Evolutionary conservation across 2,888 invertebrate species (phyloP).

Genomic region (Tupiocoris notatus): DNA sequence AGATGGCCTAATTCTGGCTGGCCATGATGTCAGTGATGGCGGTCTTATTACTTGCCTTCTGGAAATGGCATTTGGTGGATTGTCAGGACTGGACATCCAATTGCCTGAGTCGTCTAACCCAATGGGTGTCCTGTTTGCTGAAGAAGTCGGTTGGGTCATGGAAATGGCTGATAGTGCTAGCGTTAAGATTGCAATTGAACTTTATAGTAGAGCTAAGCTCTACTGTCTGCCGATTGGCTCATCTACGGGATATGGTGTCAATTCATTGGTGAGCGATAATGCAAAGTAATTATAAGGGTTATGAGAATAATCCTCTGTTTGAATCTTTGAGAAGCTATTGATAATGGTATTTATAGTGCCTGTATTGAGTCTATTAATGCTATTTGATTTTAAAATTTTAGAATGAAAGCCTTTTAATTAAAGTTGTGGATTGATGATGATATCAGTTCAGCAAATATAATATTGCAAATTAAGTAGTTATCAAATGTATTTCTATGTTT

Average conservation of each 20-base stretch:
- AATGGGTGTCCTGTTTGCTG: slow-evolving; percentile 73
- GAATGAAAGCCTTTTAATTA: too few species aligned
- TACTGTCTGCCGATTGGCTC: slow-evolving; percentile 68
- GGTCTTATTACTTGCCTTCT: slow-evolving; percentile 84
- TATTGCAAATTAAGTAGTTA: too few species aligned
- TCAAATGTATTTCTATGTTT: too few species aligned
- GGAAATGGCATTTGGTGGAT: slow-evolving; percentile 95
- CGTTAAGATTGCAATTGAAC: slow-evolving; percentile 59
- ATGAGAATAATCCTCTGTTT: too few species aligned
- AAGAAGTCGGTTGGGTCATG: slow-evolving; percentile 82
- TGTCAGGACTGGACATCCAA: slow-evolving; percentile 65
- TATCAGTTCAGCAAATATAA: too few species aligned
- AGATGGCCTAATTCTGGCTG: slow-evolving; percentile 72
- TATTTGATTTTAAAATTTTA: too few species aligned
- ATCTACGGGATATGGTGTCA: slow-evolving; percentile 66
- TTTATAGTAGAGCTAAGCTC: slow-evolving; percentile 63
- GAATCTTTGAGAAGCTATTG: too few species aligned
- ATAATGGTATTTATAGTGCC: too few species aligned
- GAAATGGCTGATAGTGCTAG: slow-evolving; percentile 65
- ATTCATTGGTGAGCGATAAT: slow-evolving; percentile 62
- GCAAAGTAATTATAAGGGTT: too few species aligned
- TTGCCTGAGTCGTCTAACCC: slow-evolving; percentile 50
- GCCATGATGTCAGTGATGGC: slow-evolving; percentile 97
- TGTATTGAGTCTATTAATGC: too few species aligned
- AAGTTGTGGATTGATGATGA: too few species aligned